Evolutionary conservation across 2,113 vertebrate genomes (phyloP), one percentile per base, ranked within the genome.

Genomic region (Theristicus caerulescens): DNA sequence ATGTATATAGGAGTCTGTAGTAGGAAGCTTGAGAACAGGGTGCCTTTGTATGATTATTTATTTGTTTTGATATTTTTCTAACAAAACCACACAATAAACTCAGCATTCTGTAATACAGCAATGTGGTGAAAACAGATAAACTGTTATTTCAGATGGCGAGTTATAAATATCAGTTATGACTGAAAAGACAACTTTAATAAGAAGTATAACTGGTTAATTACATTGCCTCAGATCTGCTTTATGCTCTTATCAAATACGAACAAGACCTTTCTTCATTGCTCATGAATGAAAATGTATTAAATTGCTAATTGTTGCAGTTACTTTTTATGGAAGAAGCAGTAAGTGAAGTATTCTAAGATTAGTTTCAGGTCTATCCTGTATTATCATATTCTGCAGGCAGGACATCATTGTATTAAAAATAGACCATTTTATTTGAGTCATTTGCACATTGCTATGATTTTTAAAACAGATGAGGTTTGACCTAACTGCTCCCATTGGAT

Each of bases 261-360:
- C 90, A 93, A 96, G 82, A 66, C 79, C 44, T 94, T 86, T 87
- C 67, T 92, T 94, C 76, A 36, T 46, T 88, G 85, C 71, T 58
- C 52, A 31, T 31, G 87, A 90, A 83, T 86, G 79, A 36, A 95
- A 93, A 86, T 77, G 31, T 46, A 90, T 94, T 95, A 80, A 95
- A 83, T 54, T 96, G 67, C 51, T 94, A 93, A 94, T 92, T 92
- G 79, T 90, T 93, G 87, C 79, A 71, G 88, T 83, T 92, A 73
- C 62, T 69, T 95, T 92, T 77, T 74, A 58, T n/a, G n/a, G 82
- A 46, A 70, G 42, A 86, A 81, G 77, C 71, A 66, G 88, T 42
- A 86, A 96, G 59, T 88, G 77, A 90, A 76, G 54, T 22, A 47
- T 72, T 88, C 74, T 52, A 42, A 90, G 84, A 89, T 93, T 82